A percentile compares a stretch with the other conserved stretches of the same genome.
phyloP scores from a whole-genome alignment of 2,797 vertebrate species.

The Pelodytes ibericus region DNA sequence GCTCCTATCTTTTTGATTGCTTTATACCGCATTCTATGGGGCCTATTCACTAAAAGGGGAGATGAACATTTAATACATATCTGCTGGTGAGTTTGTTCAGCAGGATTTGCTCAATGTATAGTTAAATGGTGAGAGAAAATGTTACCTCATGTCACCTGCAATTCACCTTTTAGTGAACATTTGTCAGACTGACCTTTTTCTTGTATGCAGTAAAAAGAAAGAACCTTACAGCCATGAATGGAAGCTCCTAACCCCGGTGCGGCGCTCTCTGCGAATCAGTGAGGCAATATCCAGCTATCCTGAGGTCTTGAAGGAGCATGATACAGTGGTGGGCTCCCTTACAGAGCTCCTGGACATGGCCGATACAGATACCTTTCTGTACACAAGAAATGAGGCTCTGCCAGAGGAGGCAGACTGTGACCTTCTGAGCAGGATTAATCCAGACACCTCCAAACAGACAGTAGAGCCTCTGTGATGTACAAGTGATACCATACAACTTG shows the following conservation, averaged over 20 bases:
- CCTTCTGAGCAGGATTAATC: slow-evolving; percentile 48
- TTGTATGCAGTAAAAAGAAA: slow-evolving; percentile 34
- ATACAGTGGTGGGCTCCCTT: slow-evolving; percentile 81
- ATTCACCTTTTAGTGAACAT: too few relatives aligned
- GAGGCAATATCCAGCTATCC: slow-evolving; percentile 68
- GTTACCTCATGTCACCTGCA: too few relatives aligned
- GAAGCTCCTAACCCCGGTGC: slow-evolving; percentile 85
- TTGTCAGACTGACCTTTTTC: too few relatives aligned
- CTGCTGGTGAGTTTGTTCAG: too few relatives aligned
- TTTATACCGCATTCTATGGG: too few relatives aligned
- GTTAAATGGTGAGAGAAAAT: too few relatives aligned
- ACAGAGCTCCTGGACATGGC: slow-evolving; percentile 72
- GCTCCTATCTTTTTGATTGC: too few relatives aligned
- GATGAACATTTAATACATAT: too few relatives aligned
- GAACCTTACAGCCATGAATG: slow-evolving; percentile 64
- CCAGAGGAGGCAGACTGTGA: slow-evolving; percentile 60
- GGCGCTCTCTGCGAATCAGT: slow-evolving; percentile 83
- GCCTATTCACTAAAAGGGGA: too few relatives aligned
- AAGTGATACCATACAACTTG: background rate
- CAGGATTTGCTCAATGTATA: too few relatives aligned
- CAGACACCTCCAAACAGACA: background rate
- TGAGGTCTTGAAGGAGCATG: slow-evolving; percentile 78
- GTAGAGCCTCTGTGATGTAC: slow-evolving; percentile 2
- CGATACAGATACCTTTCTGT: slow-evolving; percentile 62
- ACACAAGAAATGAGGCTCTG: slow-evolving; percentile 68